These are phyloP conservation scores for Pelecanus crispus DNA, from an alignment of 2,113 vertebrate species.

Conservation along the genomic window DNA sequence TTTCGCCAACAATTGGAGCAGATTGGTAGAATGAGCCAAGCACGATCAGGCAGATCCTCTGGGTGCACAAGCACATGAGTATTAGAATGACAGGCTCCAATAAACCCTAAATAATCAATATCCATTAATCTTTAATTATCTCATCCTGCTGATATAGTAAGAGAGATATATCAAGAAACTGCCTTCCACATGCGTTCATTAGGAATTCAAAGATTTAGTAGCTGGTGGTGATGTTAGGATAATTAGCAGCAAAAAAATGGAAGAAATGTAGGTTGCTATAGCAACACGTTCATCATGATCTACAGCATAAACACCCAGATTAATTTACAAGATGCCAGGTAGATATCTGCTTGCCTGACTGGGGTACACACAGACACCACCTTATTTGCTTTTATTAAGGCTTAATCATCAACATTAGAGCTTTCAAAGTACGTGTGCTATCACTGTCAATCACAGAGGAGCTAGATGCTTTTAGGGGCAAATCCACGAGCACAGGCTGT, in stretches of 20 bases:
- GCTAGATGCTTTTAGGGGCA: constrained; percentile 57
- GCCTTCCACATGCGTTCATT: constrained; percentile 74
- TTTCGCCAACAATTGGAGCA: not conserved
- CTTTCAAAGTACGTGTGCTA: constrained; percentile 74
- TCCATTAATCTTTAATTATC: constrained; percentile 48
- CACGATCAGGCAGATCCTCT: not conserved
- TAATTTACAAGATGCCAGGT: constrained; percentile 83
- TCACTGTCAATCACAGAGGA: constrained; percentile 74
- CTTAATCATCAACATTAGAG: constrained; percentile 74
- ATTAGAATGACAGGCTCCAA: constrained; percentile 26
- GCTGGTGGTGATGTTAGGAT: constrained; percentile 77
- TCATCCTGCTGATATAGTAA: constrained; percentile 51
- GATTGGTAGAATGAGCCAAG: not conserved
- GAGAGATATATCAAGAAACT: constrained; percentile 64
- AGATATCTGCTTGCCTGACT: constrained; percentile 73
- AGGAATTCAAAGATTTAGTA: constrained; percentile 81
- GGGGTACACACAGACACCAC: constrained; percentile 74
- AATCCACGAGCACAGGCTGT: not conserved
- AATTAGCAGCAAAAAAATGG: constrained; percentile 75
- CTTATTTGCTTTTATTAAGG: constrained; percentile 81
- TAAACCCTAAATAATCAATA: constrained; percentile 66
- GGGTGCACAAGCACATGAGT: not conserved
- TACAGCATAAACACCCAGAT: constrained; percentile 81
- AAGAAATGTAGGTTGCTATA: constrained; percentile 82
- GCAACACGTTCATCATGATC: constrained; percentile 81